Percentiles rank a stretch among this genome's conserved stretches.
These are phyloP conservation scores for Sphaerodactylus townsendi DNA, from an alignment of 2,113 vertebrate species.

Conservation along the genomic window DNA sequence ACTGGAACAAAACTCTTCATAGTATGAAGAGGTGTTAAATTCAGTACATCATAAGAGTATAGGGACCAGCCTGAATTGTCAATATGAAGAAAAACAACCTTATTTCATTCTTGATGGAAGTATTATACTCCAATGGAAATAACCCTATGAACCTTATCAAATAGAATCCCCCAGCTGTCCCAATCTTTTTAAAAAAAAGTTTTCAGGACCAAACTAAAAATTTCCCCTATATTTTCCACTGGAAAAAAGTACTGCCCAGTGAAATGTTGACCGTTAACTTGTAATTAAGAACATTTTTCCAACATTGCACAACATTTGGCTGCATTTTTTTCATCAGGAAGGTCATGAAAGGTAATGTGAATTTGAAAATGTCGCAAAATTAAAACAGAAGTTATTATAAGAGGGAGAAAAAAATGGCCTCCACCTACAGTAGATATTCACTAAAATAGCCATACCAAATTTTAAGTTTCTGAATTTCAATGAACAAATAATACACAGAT, in stretches of 20 bases:
- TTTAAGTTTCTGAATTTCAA: conserved; percentile 57
- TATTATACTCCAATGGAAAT: conserved; percentile 36
- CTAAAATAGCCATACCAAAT: conserved; percentile 53
- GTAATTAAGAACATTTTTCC: conserved; percentile 41
- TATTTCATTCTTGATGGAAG: conserved; percentile 18
- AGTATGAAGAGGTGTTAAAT: neutral
- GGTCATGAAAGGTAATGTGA: conserved; percentile 38
- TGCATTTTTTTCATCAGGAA: conserved; percentile 40
- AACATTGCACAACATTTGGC: conserved; percentile 41
- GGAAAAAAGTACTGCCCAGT: conserved; percentile 20
- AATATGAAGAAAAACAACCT: conserved; percentile 9
- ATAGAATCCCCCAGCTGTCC: conserved; percentile 14
- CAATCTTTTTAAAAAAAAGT: neutral
- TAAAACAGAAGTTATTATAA: conserved; percentile 47
- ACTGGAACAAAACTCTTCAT: neutral
- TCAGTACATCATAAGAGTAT: neutral
- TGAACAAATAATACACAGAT: conserved; percentile 84
- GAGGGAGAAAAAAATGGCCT: conserved; percentile 53
- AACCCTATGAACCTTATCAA: conserved; percentile 27
- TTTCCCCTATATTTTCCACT: conserved; percentile 4
- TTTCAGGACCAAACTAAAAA: neutral
- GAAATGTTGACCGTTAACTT: conserved; percentile 43
- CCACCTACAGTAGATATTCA: conserved; percentile 65
- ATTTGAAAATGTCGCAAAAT: conserved; percentile 59
- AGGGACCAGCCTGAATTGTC: accelerated